phyloP scores from a whole-genome alignment of 2,113 vertebrate genomes.

The Cololabis saira region DNA sequence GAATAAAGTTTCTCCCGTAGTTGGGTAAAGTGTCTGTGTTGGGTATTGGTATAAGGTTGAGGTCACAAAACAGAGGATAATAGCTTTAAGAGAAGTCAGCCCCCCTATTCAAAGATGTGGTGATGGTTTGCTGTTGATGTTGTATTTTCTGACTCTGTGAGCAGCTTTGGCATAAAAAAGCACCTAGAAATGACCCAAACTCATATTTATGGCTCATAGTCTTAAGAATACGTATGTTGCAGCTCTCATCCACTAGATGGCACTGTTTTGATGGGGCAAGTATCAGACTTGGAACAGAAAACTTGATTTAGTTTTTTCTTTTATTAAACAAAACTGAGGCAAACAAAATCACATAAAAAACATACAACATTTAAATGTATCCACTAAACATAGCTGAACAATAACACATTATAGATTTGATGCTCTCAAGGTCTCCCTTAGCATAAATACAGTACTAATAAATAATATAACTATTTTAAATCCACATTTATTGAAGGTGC shows the following conservation, averaged over 20 bases:
- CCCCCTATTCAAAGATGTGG: not conserved
- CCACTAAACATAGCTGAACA: not conserved
- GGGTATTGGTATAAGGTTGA: too few relatives aligned
- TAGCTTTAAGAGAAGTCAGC: too few relatives aligned
- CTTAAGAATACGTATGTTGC: not conserved
- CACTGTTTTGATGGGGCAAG: conserved; percentile 12
- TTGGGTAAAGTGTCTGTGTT: too few relatives aligned
- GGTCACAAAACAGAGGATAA: too few relatives aligned
- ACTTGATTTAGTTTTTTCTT: conserved; percentile 4
- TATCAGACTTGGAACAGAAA: not conserved
- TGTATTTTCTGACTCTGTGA: not conserved
- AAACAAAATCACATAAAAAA: not conserved
- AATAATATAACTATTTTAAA: conserved; percentile 23
- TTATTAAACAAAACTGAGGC: not conserved
- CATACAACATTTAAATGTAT: not conserved
- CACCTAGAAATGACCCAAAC: not conserved
- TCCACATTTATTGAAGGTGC: conserved; percentile 9
- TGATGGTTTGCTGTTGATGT: not conserved
- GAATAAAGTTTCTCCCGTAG: too few relatives aligned
- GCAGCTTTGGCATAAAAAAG: not conserved
- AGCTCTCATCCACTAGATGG: conserved; percentile 37
- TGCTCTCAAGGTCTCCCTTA: not conserved
- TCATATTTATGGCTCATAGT: not conserved
- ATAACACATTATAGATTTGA: not conserved
- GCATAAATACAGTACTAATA: conserved; percentile 36